Evolutionary conservation across 1,140 invertebrate species (phyloP).

Genomic region (Drosophila pectinifera): DNA sequence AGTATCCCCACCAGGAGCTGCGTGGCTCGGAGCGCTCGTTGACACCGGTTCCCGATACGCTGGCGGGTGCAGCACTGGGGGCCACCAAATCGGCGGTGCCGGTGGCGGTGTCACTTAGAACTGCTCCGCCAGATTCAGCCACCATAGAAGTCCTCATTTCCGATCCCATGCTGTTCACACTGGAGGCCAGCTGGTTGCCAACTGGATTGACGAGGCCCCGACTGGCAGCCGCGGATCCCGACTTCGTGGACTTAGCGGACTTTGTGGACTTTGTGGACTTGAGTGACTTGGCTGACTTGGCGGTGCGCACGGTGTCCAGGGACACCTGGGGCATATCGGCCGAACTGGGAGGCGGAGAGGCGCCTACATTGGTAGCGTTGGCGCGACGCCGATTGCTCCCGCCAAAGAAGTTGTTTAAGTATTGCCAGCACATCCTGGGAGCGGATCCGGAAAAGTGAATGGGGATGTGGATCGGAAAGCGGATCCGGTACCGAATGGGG

Average conservation of each 20-base stretch:
- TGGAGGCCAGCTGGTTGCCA: neutral
- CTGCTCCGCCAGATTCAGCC: neutral
- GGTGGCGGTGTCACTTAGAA: too few relatives aligned
- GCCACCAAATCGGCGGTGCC: neutral
- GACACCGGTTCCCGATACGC: neutral
- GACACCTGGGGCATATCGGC: slow-evolving; percentile 17
- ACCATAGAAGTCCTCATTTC: neutral
- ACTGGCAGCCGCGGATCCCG: neutral
- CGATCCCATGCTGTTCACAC: neutral
- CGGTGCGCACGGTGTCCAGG: slow-evolving; percentile 3
- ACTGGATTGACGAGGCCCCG: too few relatives aligned
- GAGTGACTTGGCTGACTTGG: slow-evolving; percentile 8
- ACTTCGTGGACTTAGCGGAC: neutral
- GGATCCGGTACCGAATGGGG: neutral
- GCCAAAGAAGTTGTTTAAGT: slow-evolving; percentile 42
- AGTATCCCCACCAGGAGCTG: slow-evolving; percentile 52
- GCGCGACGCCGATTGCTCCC: slow-evolving; percentile 23
- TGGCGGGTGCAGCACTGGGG: neutral
- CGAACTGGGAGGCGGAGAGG: slow-evolving; percentile 31
- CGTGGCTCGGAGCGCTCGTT: neutral
- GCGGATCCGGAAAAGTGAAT: neutral
- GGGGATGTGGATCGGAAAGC: neutral
- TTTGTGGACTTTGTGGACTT: slow-evolving; percentile 5
- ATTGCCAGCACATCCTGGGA: slow-evolving; percentile 54
- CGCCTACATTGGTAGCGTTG: neutral